These are phyloP conservation scores for Motacilla tschutschensis DNA, from an alignment of 2,113 vertebrate species.

Conservation along the genomic window DNA sequence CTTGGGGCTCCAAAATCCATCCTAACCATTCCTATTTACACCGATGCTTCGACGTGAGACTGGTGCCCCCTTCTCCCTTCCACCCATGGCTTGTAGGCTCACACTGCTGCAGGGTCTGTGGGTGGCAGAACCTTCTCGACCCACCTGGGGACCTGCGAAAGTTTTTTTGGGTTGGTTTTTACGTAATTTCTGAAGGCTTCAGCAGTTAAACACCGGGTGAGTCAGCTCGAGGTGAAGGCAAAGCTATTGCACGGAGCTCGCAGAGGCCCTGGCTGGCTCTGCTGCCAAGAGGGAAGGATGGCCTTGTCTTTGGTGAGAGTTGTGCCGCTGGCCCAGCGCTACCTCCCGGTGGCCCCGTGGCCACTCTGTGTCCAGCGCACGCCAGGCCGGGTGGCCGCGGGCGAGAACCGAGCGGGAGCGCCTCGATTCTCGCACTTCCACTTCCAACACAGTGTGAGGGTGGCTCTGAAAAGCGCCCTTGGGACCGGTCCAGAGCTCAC, in stretches of 20 bases:
- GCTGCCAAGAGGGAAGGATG: constrained; percentile 16
- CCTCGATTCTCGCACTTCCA: not conserved
- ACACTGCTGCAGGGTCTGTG: not conserved
- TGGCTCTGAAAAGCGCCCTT: constrained; percentile 13
- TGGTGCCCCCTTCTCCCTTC: not conserved
- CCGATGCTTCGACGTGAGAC: not conserved
- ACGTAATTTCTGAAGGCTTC: not conserved
- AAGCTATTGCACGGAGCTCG: constrained; percentile 22
- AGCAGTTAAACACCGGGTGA: not conserved
- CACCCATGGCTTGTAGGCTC: not conserved
- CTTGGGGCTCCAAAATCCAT: constrained; percentile 36
- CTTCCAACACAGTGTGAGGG: constrained; percentile 12
- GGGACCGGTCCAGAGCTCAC: not conserved
- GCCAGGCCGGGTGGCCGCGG: constrained; percentile 2
- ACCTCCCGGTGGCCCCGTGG: not conserved
- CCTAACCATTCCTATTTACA: constrained; percentile 53
- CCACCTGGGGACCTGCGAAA: not conserved
- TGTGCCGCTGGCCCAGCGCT: not conserved
- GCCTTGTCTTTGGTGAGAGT: constrained; percentile 68
- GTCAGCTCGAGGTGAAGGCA: constrained; percentile 32
- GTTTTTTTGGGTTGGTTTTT: not conserved
- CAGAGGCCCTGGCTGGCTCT: not conserved
- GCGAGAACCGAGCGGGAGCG: not conserved
- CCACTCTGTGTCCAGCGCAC: not conserved
- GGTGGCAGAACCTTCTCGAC: not conserved